phyloP scores from a whole-genome alignment of 2,888 invertebrate genomes.

The Drosophila suboccidentalis region DNA sequence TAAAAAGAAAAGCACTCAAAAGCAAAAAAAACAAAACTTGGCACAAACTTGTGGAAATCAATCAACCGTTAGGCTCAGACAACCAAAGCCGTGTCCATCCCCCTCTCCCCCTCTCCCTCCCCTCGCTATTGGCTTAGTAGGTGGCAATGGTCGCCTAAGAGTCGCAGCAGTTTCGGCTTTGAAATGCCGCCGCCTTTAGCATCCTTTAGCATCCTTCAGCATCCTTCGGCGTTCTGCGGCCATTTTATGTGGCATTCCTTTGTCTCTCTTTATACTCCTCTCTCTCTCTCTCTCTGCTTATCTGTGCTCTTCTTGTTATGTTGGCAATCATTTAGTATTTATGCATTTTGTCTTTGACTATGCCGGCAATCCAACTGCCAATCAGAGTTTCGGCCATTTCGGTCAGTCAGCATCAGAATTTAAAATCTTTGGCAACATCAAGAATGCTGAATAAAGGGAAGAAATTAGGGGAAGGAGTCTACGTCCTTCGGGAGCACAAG shows the following conservation, averaged over 20 bases:
- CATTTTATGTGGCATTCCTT: conserved; percentile 44
- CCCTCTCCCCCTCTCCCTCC: background rate
- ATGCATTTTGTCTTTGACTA: conserved; percentile 65
- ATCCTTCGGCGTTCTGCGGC: conserved; percentile 41
- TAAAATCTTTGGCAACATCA: conserved; percentile 4
- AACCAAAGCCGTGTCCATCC: conserved; percentile 1
- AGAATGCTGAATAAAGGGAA: background rate
- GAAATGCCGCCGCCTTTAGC: conserved; percentile 29
- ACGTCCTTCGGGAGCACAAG: background rate
- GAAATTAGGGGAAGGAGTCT: background rate
- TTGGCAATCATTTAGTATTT: conserved; percentile 78
- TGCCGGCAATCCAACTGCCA: conserved; percentile 29
- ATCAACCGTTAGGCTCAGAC: conserved; percentile 57
- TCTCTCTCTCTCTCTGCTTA: background rate
- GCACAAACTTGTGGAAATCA: conserved; percentile 70
- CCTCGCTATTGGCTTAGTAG: conserved; percentile 18
- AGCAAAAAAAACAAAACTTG: conserved; percentile 40
- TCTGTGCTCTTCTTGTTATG: conserved; percentile 42
- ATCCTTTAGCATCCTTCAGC: conserved; percentile 17
- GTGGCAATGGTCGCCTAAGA: conserved; percentile 55
- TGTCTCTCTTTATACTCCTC: background rate
- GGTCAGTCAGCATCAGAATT: conserved; percentile 25
- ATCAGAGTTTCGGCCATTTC: conserved; percentile 51
- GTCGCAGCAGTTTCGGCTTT: conserved; percentile 51
- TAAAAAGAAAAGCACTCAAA: conserved; percentile 35